Evolutionary conservation across 2,113 vertebrate genomes (phyloP).

Genomic region (Chamaea fasciata): DNA sequence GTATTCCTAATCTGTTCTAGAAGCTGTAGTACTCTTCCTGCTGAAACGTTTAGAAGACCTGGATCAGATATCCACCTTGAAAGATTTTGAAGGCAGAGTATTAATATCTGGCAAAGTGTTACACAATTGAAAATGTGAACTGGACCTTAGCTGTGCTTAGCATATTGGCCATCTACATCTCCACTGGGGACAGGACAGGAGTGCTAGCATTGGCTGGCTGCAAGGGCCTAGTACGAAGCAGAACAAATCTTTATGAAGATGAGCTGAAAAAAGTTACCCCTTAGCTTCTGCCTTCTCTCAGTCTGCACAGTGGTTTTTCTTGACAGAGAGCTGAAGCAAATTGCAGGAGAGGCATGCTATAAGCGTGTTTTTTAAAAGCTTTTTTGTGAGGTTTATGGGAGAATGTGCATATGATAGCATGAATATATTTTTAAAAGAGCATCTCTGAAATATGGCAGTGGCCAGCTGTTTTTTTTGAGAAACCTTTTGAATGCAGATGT

Average conservation of each 20-base stretch:
- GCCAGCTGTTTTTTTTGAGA: not conserved
- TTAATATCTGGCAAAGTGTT: not conserved
- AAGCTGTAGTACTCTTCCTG: not conserved
- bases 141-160: not conserved
- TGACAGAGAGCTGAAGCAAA: not conserved
- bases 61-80: not conserved
- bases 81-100: not conserved
- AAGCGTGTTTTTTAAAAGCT: not conserved
- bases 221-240: not conserved
- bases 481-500: not conserved
- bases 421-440: not conserved
- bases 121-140: not conserved
- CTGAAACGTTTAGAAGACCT: not conserved
- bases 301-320: not conserved
- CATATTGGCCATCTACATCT: not conserved
- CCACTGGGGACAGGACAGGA: not conserved
- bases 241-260: not conserved
- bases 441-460: not conserved
- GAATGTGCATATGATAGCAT: not conserved
- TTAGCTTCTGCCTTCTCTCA: not conserved
- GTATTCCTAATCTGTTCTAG: not conserved
- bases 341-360: not conserved
- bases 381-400: constrained; percentile 1
- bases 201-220: not conserved
- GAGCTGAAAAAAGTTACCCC: not conserved